A percentile compares a stretch with the other conserved stretches of the same genome.
These are phyloP conservation scores for Bathynomus jamesi DNA, from an alignment of 1,140 invertebrate genomes.

Conservation along the genomic window DNA sequence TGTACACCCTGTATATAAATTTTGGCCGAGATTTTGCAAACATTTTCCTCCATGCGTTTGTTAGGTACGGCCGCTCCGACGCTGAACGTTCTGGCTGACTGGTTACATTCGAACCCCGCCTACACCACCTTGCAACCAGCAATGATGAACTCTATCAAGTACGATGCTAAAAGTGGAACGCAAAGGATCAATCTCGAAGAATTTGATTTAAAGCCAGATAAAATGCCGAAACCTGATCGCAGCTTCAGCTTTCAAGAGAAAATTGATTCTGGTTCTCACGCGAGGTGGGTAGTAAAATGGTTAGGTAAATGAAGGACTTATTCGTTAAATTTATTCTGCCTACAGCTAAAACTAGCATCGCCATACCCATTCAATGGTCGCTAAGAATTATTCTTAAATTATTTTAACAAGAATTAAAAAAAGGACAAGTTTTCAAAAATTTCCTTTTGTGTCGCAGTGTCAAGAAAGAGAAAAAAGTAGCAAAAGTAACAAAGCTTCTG, in stretches of 20 bases:
- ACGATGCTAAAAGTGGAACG: not conserved
- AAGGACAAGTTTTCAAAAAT: too few relatives aligned
- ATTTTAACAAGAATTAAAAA: too few relatives aligned
- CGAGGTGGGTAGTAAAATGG: not conserved
- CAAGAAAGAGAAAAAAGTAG: not conserved
- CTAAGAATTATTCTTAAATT: too few relatives aligned
- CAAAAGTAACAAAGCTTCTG: not conserved
- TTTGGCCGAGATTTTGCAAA: too few relatives aligned
- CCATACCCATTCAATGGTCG: too few relatives aligned
- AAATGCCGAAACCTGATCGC: not conserved
- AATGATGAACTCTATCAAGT: slow-evolving; percentile 39
- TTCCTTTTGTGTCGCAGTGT: not conserved
- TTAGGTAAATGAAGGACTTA: not conserved
- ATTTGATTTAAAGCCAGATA: not conserved
- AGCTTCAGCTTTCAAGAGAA: not conserved
- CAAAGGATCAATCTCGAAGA: not conserved
- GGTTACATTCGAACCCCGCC: slow-evolving; percentile 76
- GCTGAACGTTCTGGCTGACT: slow-evolving; percentile 63
- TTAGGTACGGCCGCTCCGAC: slow-evolving; percentile 66
- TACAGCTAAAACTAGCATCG: too few relatives aligned
- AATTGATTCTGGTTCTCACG: not conserved
- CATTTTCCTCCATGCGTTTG: too few relatives aligned
- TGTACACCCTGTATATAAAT: too few relatives aligned
- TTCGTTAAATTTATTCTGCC: too few relatives aligned
- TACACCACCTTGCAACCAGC: slow-evolving; percentile 69